Evolutionary conservation across 2,113 vertebrate species (phyloP).

Genomic region (Lanius collurio): DNA sequence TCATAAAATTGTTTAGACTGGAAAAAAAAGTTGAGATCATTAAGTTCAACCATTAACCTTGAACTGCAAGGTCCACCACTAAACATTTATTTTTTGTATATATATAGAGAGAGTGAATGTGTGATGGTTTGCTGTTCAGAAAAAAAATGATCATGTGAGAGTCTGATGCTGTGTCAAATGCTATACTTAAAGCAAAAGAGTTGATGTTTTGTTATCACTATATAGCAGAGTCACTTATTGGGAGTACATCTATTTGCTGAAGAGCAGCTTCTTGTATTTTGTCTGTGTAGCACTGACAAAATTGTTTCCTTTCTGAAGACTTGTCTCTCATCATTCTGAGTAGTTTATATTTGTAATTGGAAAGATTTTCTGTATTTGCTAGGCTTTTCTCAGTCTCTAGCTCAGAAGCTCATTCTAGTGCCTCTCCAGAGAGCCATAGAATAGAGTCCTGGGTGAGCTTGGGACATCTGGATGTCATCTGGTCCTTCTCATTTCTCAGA

Average conservation of each 20-base stretch:
- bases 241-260: background rate
- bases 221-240: background rate
- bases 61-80: background rate
- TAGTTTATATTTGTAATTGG: background rate
- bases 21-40: background rate
- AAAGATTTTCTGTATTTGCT: background rate
- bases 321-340: background rate
- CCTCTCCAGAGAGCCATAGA: background rate
- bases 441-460: background rate
- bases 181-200: background rate
- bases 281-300: background rate
- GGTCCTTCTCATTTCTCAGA: accelerated
- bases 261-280: background rate
- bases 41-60: background rate
- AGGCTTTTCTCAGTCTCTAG: background rate
- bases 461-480: background rate
- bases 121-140: background rate
- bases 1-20: background rate
- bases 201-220: background rate
- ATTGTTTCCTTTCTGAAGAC: background rate
- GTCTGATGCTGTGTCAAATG: background rate
- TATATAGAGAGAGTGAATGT: background rate
- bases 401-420: background rate
- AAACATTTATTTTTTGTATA: background rate
- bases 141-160: background rate